phyloP scores from a whole-genome alignment of 2,113 vertebrate species.

The Recurvirostra avosetta region DNA sequence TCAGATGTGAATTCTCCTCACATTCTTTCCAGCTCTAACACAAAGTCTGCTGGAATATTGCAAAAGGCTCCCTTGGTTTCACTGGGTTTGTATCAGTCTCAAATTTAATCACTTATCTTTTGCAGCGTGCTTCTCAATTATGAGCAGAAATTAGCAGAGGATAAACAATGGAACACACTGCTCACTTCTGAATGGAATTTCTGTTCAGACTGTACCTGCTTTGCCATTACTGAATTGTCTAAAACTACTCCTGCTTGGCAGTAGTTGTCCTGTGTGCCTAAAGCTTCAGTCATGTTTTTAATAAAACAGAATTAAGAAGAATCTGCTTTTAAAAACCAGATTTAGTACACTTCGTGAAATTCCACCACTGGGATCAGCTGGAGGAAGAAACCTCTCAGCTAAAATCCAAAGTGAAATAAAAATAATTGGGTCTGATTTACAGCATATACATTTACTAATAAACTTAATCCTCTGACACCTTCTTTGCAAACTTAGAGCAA shows the following conservation, averaged over 20 bases:
- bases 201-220: not conserved
- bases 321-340: not conserved
- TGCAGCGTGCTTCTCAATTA: not conserved
- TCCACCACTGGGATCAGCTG: not conserved
- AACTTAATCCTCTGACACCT: not conserved
- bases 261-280: not conserved
- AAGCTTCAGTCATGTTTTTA: not conserved
- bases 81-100: not conserved
- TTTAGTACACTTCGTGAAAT: not conserved
- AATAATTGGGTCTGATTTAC: not conserved
- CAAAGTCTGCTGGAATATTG: not conserved
- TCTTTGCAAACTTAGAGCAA: not conserved
- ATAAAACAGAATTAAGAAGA: not conserved
- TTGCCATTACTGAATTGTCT: not conserved
- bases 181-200: not conserved
- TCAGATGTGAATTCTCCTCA: not conserved
- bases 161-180: not conserved
- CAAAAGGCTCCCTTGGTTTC: not conserved
- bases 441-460: not conserved
- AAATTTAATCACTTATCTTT: not conserved
- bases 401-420: not conserved
- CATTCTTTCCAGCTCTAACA: not conserved
- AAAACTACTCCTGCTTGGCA: not conserved
- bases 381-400: not conserved
- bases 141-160: not conserved